These are phyloP conservation scores for Dufourea novaeangliae DNA, from an alignment of 1,140 invertebrate species.

Conservation along the genomic window DNA sequence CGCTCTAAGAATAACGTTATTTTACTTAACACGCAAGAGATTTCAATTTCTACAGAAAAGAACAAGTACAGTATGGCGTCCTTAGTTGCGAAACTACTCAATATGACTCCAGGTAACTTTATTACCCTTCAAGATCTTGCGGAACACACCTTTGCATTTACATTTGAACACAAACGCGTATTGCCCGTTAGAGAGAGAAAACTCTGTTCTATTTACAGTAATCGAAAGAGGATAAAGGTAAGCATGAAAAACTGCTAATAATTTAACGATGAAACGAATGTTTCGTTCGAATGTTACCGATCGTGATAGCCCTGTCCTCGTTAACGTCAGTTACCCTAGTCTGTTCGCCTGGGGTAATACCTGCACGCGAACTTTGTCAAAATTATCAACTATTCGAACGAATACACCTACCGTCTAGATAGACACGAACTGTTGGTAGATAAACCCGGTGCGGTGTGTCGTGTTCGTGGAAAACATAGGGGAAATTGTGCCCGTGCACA, in stretches of 20 bases:
- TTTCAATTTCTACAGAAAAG: neutral
- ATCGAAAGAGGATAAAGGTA: no score
- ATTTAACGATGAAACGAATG: neutral
- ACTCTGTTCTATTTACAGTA: no score
- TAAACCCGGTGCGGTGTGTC: neutral
- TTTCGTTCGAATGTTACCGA: no score
- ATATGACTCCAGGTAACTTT: no score
- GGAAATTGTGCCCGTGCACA: neutral
- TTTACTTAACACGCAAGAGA: neutral
- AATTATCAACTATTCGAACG: slow-evolving; percentile 38
- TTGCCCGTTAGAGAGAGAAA: no score
- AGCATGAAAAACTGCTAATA: neutral
- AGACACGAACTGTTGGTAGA: neutral
- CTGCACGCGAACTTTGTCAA: slow-evolving; percentile 22
- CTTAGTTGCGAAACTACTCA: neutral
- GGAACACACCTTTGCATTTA: neutral
- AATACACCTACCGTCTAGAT: neutral
- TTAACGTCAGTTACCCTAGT: slow-evolving; percentile 2
- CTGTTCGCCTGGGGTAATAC: slow-evolving; percentile 15
- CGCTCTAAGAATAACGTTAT: slow-evolving; percentile 4
- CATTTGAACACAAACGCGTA: neutral
- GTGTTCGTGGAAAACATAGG: neutral
- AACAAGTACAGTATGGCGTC: neutral
- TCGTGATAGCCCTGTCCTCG: neutral
- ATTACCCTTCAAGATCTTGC: slow-evolving; percentile 39